These are phyloP conservation scores for Sciurus niger DNA, from an alignment of 2,113 vertebrate species.

Conservation along the genomic window DNA sequence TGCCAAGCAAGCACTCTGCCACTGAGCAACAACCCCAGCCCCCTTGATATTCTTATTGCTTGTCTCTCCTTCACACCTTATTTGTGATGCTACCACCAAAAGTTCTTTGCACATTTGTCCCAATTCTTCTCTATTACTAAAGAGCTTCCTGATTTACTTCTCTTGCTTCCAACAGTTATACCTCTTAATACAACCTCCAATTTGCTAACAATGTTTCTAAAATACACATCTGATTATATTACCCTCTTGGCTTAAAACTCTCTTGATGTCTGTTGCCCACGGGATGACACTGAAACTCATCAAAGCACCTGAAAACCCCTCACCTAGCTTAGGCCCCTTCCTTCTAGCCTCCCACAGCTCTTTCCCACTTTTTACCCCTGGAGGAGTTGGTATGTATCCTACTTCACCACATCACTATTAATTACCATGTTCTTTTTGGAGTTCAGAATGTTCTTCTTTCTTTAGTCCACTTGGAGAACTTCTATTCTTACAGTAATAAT, in stretches of 20 bases:
- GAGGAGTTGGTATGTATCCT: neutral
- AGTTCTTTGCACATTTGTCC: neutral
- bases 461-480: neutral
- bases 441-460: neutral
- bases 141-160: neutral
- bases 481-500: neutral
- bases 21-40: no score
- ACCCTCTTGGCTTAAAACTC: neutral
- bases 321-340: neutral
- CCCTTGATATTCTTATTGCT: neutral
- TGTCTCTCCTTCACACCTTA: neutral
- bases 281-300: neutral
- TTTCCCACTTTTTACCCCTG: neutral
- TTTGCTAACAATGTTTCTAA: neutral
- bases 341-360: neutral
- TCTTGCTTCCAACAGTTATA: neutral
- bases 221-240: neutral
- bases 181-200: neutral
- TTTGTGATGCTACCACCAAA: neutral
- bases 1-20: no score
- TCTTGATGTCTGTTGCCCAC: neutral
- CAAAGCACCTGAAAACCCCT: neutral
- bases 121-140: neutral
- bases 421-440: neutral
- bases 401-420: neutral